phyloP scores from a whole-genome alignment of 2,797 vertebrate genomes.

The Liasis olivaceus region DNA sequence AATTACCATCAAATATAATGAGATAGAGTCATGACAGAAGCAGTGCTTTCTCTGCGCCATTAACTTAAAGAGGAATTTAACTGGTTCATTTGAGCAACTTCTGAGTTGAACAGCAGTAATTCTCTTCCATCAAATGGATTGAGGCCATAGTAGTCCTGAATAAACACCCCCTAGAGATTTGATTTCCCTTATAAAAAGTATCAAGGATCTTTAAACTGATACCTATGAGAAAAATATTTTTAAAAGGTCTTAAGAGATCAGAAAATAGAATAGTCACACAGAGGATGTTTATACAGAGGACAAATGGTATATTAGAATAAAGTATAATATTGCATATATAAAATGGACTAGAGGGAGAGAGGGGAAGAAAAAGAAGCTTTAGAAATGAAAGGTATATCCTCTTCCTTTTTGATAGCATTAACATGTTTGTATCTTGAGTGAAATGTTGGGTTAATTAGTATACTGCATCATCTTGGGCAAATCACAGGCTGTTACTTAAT shows the following conservation, averaged over 20 bases:
- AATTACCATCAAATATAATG: slow-evolving; percentile 14
- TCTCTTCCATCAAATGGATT: neutral
- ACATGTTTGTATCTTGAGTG: neutral
- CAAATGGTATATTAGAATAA: neutral
- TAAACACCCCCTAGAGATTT: neutral
- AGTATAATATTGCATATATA: neutral
- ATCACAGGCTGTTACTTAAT: neutral
- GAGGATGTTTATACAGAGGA: neutral
- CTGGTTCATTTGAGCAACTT: neutral
- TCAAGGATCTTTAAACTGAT: neutral
- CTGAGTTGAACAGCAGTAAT: neutral
- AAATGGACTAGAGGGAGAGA: neutral
- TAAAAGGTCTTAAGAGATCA: neutral
- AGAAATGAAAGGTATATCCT: neutral
- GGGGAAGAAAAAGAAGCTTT: neutral
- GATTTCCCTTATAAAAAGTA: neutral
- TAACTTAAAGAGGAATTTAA: neutral
- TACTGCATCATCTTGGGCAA: neutral
- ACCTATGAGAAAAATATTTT: neutral
- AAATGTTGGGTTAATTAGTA: neutral
- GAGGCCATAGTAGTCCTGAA: neutral
- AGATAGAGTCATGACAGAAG: neutral
- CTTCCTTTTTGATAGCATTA: neutral
- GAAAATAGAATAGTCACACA: neutral
- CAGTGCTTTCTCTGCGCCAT: neutral